Evolutionary conservation across 2,888 invertebrate genomes (phyloP).

Genomic region (Pollenia griseotomentosa): DNA sequence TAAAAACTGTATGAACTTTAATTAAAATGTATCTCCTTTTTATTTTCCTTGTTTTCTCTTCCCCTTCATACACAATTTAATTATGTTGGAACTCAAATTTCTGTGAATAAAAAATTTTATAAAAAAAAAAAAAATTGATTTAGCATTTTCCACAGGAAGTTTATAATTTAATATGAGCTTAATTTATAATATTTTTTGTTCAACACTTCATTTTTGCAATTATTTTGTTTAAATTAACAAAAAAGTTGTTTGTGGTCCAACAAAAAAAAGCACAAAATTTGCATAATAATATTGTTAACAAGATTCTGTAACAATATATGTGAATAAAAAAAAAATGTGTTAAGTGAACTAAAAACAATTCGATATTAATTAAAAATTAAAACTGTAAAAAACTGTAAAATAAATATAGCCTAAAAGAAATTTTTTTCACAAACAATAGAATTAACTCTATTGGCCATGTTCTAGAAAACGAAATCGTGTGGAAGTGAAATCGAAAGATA

Average conservation of each 20-base stretch:
- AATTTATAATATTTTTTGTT: not conserved
- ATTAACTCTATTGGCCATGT: no score
- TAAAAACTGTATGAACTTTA: not conserved
- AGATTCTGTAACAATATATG: constrained; percentile 16
- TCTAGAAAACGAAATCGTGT: no score
- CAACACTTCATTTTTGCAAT: not conserved
- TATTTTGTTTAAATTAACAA: constrained; percentile 56
- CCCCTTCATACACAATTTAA: not conserved
- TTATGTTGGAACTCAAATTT: constrained; percentile 37
- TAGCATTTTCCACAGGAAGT: constrained; percentile 45
- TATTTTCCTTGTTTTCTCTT: not conserved
- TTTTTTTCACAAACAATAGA: no score
- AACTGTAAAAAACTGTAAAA: not conserved
- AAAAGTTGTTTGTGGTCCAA: constrained; percentile 32
- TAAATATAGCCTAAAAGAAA: not conserved
- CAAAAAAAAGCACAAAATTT: constrained; percentile 1
- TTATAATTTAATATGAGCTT: constrained; percentile 48
- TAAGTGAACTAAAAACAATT: constrained; percentile 35
- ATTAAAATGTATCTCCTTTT: not conserved
- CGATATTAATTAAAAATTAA: constrained; percentile 15
- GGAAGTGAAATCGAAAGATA: no score
- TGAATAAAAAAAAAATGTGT: constrained; percentile 21
- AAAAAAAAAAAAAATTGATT: constrained; percentile 20
- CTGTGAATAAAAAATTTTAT: constrained; percentile 12
- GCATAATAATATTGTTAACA: constrained; percentile 35